phyloP scores from a whole-genome alignment of 1,140 invertebrate species.

The Zophobas atratus region DNA sequence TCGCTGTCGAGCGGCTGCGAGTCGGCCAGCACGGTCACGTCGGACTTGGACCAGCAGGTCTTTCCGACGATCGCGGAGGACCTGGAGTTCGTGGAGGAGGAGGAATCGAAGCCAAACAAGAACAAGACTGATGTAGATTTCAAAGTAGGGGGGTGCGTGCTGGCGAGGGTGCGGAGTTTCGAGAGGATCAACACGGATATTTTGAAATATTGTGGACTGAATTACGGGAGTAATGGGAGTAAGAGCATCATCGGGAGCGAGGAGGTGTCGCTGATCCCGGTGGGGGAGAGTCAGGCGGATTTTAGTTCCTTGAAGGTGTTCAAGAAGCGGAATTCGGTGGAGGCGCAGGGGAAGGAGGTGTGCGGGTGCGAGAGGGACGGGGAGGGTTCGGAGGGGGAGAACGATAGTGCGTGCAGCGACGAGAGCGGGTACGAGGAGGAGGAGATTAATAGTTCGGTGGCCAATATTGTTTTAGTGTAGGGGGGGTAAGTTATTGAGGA shows the following conservation, averaged over 20 bases:
- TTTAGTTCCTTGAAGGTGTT: conserved; percentile 67
- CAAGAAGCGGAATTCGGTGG: conserved; percentile 55
- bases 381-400: conserved; percentile 69
- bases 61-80: conserved; percentile 68
- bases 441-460: conserved; percentile 26
- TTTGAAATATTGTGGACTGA: conserved; percentile 55
- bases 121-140: conserved; percentile 67
- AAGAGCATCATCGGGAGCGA: conserved; percentile 60
- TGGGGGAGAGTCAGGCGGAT: conserved; percentile 65
- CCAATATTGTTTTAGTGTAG: conserved; percentile 42
- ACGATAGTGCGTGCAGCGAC: conserved; percentile 72
- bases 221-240: conserved; percentile 53
- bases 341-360: not conserved
- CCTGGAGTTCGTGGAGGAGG: conserved; percentile 43
- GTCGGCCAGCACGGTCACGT: conserved; percentile 81
- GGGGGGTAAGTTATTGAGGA: conserved; percentile 11
- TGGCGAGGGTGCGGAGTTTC: conserved; percentile 58
- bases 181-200: conserved; percentile 58
- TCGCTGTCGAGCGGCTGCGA: conserved; percentile 85
- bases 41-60: conserved; percentile 58
- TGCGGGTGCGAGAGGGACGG: conserved; percentile 56
- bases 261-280: conserved; percentile 65
- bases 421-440: conserved; percentile 74
- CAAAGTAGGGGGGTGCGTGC: conserved; percentile 64
- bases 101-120: conserved; percentile 52